A percentile compares a stretch with the other conserved stretches of the same genome.
These are phyloP conservation scores for Drosophila baimaii DNA, from an alignment of 1,140 invertebrate genomes.

Conservation along the genomic window DNA sequence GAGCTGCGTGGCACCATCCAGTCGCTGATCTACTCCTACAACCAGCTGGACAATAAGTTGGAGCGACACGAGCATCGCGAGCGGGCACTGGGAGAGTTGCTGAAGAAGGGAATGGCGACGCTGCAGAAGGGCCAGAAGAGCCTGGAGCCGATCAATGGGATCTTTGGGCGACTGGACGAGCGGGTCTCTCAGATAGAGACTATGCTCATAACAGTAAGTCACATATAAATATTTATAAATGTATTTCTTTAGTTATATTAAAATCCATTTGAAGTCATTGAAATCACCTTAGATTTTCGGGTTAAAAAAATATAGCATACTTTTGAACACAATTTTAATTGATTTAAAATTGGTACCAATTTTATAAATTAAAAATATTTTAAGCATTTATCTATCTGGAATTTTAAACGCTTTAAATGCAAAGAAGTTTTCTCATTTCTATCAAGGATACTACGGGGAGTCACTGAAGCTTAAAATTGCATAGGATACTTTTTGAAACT, in stretches of 20 bases:
- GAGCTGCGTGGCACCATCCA: conserved; percentile 92
- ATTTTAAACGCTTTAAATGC: no score
- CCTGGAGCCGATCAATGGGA: conserved; percentile 88
- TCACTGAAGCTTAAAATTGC: no score
- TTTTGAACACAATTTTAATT: no score
- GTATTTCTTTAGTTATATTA: no score
- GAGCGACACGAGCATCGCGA: conserved; percentile 93
- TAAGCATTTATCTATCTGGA: no score
- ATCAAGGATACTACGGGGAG: no score
- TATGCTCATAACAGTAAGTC: conserved; percentile 86
- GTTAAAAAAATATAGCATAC: neutral
- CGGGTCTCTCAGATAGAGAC: conserved; percentile 89
- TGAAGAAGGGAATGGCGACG: conserved; percentile 89
- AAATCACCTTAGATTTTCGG: neutral
- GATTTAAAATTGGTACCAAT: neutral
- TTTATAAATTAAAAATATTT: neutral
- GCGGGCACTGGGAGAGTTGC: conserved; percentile 90
- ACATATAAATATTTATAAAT: no score
- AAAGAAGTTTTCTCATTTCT: no score
- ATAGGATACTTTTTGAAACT: no score
- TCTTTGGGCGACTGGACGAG: conserved; percentile 88
- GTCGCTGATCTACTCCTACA: conserved; percentile 92
- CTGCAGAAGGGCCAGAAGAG: conserved; percentile 90
- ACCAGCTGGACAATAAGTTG: conserved; percentile 91
- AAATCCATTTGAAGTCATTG: no score